phyloP scores from a whole-genome alignment of 2,888 invertebrate species.

The Dilophus febrilis region DNA sequence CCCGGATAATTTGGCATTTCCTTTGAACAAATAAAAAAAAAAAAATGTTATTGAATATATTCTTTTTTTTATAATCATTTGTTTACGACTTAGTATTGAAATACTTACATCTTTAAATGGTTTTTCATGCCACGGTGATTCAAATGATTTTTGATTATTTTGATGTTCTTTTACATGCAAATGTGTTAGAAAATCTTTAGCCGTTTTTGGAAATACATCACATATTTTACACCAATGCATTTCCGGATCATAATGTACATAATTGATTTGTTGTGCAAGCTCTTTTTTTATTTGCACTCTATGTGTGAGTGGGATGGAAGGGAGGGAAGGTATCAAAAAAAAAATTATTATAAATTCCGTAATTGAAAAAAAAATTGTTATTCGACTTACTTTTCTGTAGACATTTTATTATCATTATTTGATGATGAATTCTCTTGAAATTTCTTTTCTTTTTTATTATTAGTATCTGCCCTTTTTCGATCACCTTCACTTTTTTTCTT shows the following conservation, averaged over 20 bases:
- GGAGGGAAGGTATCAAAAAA: too few relatives aligned
- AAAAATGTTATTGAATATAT: background rate
- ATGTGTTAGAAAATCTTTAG: slow-evolving; percentile 71
- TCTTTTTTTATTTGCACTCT: too few relatives aligned
- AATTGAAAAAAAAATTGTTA: too few relatives aligned
- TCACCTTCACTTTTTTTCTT: slow-evolving; percentile 17
- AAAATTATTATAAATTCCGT: too few relatives aligned
- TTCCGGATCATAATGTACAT: slow-evolving; percentile 74
- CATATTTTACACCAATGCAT: slow-evolving; percentile 82
- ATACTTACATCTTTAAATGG: slow-evolving; percentile 21
- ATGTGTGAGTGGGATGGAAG: too few relatives aligned
- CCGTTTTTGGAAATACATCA: slow-evolving; percentile 71
- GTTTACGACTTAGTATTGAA: background rate
- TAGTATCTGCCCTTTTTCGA: background rate
- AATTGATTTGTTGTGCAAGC: slow-evolving; percentile 42
- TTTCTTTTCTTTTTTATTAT: slow-evolving; percentile 1
- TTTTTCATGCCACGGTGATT: slow-evolving; percentile 27
- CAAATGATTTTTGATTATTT: slow-evolving; percentile 18
- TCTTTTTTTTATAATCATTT: too few relatives aligned
- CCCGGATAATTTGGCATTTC: slow-evolving; percentile 52
- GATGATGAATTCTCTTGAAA: slow-evolving; percentile 3
- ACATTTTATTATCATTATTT: slow-evolving; percentile 5
- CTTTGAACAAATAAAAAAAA: slow-evolving; percentile 9
- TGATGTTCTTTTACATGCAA: slow-evolving; percentile 59
- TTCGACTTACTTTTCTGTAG: background rate